phyloP scores from a whole-genome alignment of 2,797 vertebrate genomes.

The Kryptopterus vitreolus region DNA sequence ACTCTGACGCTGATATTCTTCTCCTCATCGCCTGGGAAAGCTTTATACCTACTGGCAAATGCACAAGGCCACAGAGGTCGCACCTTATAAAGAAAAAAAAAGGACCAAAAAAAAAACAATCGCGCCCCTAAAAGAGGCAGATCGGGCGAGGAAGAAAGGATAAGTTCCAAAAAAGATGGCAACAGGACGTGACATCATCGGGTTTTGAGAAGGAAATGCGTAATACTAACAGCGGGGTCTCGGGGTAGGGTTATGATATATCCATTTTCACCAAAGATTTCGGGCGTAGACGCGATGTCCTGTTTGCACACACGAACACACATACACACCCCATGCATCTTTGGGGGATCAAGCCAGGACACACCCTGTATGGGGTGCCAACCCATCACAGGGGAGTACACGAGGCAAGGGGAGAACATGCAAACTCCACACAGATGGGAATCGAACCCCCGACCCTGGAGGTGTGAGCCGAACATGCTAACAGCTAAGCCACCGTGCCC shows the following conservation, averaged over 20 bases:
- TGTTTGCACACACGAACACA: background rate
- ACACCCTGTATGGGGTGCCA: too few species aligned
- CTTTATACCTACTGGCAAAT: slow-evolving; percentile 36
- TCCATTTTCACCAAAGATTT: background rate
- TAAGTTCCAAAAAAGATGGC: background rate
- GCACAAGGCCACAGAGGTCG: background rate
- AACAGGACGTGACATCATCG: background rate
- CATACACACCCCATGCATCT: too few species aligned
- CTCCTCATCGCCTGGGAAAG: slow-evolving; percentile 57
- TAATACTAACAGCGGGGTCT: slow-evolving; percentile 11
- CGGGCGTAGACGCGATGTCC: slow-evolving; percentile 1
- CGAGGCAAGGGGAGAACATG: too few species aligned
- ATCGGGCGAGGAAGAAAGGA: background rate
- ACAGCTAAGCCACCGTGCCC: too few species aligned
- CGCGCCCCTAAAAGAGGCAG: slow-evolving; percentile 3
- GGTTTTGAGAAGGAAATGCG: background rate
- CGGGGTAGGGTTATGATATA: too few species aligned
- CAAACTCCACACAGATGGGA: too few species aligned
- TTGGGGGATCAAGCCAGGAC: too few species aligned
- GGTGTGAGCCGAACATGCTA: too few species aligned
- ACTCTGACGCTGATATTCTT: slow-evolving; percentile 66
- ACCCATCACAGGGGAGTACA: too few species aligned
- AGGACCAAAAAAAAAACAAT: too few species aligned
- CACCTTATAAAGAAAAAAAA: background rate
- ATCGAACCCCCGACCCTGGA: too few species aligned